Conservation (phyloP, 2,888 invertebrate species). For the Zootermopsis nevadensis region DNA sequence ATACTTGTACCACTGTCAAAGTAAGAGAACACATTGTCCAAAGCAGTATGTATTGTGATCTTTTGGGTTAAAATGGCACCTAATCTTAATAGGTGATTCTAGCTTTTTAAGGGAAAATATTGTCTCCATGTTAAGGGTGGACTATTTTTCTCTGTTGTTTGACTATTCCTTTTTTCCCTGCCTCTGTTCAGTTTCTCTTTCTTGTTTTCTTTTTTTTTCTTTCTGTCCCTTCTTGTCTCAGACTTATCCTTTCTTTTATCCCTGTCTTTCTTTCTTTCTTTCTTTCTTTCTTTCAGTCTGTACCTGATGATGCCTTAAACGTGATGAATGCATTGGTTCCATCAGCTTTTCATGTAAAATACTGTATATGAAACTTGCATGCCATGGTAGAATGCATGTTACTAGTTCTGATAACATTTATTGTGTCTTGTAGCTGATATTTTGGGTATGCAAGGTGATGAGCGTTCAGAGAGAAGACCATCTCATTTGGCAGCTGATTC, state of each 20-base stretch:
- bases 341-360: too few relatives aligned
- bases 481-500: not conserved
- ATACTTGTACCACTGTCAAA: too few relatives aligned
- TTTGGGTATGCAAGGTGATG: conserved; percentile 80
- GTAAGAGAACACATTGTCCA: too few relatives aligned
- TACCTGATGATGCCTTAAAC: not conserved
- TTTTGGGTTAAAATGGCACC: too few relatives aligned
- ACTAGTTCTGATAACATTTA: not conserved
- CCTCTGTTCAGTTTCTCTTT: not conserved
- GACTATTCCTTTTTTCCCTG: not conserved
- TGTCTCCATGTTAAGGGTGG: too few relatives aligned
- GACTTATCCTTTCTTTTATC: not conserved
- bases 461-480: conserved; percentile 60
- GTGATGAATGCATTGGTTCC: not conserved
- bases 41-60: too few relatives aligned
- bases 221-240: not conserved
- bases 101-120: too few relatives aligned
- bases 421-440: conserved; percentile 74
- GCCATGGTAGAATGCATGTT: not conserved
- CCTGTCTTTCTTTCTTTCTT: not conserved
- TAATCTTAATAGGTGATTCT: too few relatives aligned
- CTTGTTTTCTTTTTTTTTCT: not conserved
- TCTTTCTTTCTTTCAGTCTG: not conserved
- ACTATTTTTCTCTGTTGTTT: not conserved
- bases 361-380: not conserved